These are phyloP conservation scores for Xenus cinereus DNA, from an alignment of 2,113 vertebrate species.

Conservation along the genomic window DNA sequence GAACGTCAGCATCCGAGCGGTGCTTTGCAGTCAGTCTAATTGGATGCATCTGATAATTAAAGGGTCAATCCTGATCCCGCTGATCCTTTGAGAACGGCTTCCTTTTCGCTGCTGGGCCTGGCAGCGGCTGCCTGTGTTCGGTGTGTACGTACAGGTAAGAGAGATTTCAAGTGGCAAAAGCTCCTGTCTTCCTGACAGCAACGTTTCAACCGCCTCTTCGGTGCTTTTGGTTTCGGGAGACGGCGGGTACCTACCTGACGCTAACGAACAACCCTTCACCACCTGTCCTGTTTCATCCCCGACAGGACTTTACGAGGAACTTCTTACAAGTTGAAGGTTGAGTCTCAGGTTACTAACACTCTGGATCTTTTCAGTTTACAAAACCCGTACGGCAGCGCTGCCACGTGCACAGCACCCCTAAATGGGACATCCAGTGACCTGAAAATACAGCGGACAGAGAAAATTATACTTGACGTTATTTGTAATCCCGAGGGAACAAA, in stretches of 20 bases:
- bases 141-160: not conserved
- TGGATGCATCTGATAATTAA: not conserved
- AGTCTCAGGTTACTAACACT: not conserved
- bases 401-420: not conserved
- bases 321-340: not conserved
- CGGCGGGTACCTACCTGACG: too few relatives aligned
- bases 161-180: not conserved
- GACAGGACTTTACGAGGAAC: not conserved
- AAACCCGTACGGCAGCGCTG: not conserved
- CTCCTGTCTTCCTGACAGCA: not conserved
- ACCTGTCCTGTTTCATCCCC: not conserved
- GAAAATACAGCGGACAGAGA: not conserved
- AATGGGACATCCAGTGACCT: not conserved
- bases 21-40: not conserved
- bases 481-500: not conserved
- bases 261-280: not conserved
- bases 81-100: not conserved
- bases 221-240: not conserved
- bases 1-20: not conserved
- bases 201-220: not conserved
- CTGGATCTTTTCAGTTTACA: not conserved
- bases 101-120: not conserved
- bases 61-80: not conserved
- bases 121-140: not conserved
- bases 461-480: not conserved